Evolutionary conservation across 2,888 invertebrate species (phyloP), one percentile per base, ranked within the genome.

Genomic region (Aleiodes leptofemur): DNA sequence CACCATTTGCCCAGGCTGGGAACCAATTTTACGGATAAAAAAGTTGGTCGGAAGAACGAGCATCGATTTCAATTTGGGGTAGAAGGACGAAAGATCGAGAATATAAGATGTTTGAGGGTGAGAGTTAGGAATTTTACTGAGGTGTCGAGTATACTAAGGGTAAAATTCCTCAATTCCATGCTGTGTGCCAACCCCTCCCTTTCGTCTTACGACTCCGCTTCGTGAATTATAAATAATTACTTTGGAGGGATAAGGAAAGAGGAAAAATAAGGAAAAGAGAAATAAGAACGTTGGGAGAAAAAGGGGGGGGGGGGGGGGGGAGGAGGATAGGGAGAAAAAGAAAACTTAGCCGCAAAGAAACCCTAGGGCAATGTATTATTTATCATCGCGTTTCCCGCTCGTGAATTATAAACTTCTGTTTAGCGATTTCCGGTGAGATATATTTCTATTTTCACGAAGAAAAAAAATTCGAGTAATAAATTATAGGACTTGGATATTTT

Each of bases 1-100:
- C 51, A 31, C 51, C 14, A 13, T 68, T 50, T 31, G 66, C 71
- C 71, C 48, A 66, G 48, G 75, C 75, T 71, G 66, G 71, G 71
- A 84, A 84, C 82, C 82, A 84, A 84, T 85, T 86, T 83, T 80
- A 76, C 77, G 74, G 79, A 78, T 73, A 81, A 77, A 61, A 77
- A 81, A 73, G 66, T 76, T 43, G 83, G 79, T 80, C 76, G 78
- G 71, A 71, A 77, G 71, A 70, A 70, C 72, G 74, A 79, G 83
- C 79, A 81, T 82, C 82, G 81, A 81, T 82, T 81, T 82, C 80
- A 80, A 80, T 78, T 81, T 76, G 71, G 72, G 66, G 53, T 29
- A 68, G 53, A 34, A 71, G 69, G 74, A 77, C 69, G 43, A 74
- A 76, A 78, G 72, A 73, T 68, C 53, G 55, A 64, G 64, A 64